These are phyloP conservation scores for Rhorus exstirpatorius DNA, from an alignment of 2,888 invertebrate genomes.

Conservation along the genomic window DNA sequence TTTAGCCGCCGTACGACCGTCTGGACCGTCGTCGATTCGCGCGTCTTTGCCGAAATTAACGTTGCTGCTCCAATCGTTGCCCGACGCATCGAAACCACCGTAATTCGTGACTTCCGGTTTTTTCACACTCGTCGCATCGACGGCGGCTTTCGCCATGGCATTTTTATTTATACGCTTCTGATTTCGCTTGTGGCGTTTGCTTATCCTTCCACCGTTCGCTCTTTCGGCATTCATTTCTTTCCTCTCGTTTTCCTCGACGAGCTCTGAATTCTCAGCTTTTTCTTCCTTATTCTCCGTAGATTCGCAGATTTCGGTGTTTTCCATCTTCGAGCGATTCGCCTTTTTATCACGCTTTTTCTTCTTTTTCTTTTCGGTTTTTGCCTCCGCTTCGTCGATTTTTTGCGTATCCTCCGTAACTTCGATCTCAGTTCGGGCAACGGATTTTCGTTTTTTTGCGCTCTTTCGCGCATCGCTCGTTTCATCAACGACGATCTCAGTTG, in stretches of 20 bases:
- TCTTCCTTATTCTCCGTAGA: not conserved
- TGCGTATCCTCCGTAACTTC: not conserved
- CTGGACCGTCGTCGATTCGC: conserved; percentile 13
- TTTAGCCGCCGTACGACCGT: not conserved
- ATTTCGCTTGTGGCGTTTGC: conserved; percentile 81
- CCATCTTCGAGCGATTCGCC: not conserved
- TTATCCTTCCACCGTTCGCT: conserved; percentile 69
- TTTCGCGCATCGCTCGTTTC: conserved; percentile 5
- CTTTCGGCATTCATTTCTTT: conserved; percentile 66
- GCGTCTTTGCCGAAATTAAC: conserved; percentile 67
- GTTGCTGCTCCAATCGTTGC: conserved; percentile 74
- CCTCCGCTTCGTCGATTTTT: conserved; percentile 42
- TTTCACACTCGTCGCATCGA: conserved; percentile 40
- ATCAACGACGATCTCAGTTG: not conserved
- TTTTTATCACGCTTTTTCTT: conserved; percentile 44
- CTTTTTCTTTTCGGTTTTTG: conserved; percentile 63
- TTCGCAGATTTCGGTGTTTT: too few relatives aligned
- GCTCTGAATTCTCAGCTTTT: conserved; percentile 3
- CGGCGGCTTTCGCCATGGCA: conserved; percentile 50
- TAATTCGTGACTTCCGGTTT: conserved; percentile 49
- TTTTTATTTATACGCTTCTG: conserved; percentile 74
- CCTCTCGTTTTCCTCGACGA: conserved; percentile 31
- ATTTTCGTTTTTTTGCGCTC: conserved; percentile 52
- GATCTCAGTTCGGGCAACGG: conserved; percentile 1
- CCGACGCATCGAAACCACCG: conserved; percentile 71